Conservation (phyloP, 2,888 invertebrate species). For the Drosophila percnosoma region DNA sequence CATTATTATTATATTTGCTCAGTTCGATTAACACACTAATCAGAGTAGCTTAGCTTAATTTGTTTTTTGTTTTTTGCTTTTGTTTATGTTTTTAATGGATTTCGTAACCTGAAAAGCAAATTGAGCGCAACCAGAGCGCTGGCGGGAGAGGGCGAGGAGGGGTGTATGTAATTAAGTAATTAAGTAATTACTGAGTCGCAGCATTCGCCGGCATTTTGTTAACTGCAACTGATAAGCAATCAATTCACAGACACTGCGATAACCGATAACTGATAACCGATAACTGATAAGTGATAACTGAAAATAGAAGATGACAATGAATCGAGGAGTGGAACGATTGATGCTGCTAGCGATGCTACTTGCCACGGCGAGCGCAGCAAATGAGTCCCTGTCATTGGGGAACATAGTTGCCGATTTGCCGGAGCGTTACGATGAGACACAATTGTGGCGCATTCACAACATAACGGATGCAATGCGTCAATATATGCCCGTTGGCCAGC, state of each 20-base stretch:
- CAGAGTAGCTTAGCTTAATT: neutral
- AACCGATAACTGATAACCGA: neutral
- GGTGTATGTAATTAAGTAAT: neutral
- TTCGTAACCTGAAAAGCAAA: conserved; percentile 10
- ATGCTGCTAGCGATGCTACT: conserved; percentile 34
- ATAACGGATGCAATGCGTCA: conserved; percentile 71
- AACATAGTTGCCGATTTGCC: conserved; percentile 64
- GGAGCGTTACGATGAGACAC: conserved; percentile 80
- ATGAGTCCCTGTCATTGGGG: conserved; percentile 8
- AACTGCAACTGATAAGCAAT: conserved; percentile 27
- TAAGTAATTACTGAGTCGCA: conserved; percentile 24
- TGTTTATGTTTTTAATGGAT: neutral
- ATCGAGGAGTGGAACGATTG: neutral
- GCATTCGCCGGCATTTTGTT: neutral
- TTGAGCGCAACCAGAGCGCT: neutral
- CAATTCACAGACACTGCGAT: conserved; percentile 14
- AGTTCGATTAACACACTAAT: conserved; percentile 5
- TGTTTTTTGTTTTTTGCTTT: neutral
- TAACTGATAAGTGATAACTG: conserved; percentile 12
- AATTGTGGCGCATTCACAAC: conserved; percentile 83
- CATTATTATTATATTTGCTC: neutral
- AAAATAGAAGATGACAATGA: conserved; percentile 11
- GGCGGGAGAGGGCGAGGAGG: too few species aligned
- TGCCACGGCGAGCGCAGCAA: conserved; percentile 5
- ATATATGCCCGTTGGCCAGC: conserved; percentile 67